Evolutionary conservation across 2,888 invertebrate species (phyloP).

Genomic region (Thecophora atra): DNA sequence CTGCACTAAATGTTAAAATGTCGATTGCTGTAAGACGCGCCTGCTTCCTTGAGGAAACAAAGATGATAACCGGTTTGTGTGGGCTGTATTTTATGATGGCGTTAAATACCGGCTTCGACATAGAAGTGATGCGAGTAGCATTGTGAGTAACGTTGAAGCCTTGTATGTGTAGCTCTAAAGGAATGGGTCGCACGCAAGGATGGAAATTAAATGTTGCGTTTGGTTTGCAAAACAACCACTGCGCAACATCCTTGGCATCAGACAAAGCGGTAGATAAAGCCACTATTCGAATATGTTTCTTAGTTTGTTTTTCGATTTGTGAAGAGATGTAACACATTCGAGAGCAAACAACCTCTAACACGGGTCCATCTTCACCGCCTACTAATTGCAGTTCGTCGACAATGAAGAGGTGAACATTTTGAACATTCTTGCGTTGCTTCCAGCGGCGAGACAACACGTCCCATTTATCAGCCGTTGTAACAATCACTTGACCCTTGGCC

Average conservation of each 20-base stretch:
- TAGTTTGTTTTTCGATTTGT: conserved; percentile 76
- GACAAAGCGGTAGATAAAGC: conserved; percentile 93
- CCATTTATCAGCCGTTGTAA: conserved; percentile 98
- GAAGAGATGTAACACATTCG: conserved; percentile 95
- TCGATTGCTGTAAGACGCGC: conserved; percentile 96
- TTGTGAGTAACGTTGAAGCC: conserved; percentile 99
- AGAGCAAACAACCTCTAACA: conserved; percentile 92
- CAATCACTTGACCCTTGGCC: conserved; percentile 93
- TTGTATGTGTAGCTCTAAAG: conserved; percentile 93
- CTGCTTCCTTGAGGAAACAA: conserved; percentile 91
- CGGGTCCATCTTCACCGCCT: conserved; percentile 91
- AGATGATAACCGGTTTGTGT: conserved; percentile 85
- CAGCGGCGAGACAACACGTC: conserved; percentile 97
- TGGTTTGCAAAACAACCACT: conserved; percentile 95
- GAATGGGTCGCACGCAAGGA: conserved; percentile 94
- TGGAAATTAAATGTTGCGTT: conserved; percentile 98
- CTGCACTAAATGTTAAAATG: conserved; percentile 90
- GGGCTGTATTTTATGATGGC: conserved; percentile 86
- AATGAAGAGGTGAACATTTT: conserved; percentile 94
- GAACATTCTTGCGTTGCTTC: conserved; percentile 99
- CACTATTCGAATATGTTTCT: conserved; percentile 84
- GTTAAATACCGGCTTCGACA: conserved; percentile 98
- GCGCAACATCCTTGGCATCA: conserved; percentile 94
- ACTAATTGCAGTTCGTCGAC: conserved; percentile 94
- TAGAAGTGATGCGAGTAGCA: conserved; percentile 92